These are phyloP conservation scores for Paramuricea clavata DNA, from an alignment of 92 coral and sea anemone genomes.

Conservation along the genomic window DNA sequence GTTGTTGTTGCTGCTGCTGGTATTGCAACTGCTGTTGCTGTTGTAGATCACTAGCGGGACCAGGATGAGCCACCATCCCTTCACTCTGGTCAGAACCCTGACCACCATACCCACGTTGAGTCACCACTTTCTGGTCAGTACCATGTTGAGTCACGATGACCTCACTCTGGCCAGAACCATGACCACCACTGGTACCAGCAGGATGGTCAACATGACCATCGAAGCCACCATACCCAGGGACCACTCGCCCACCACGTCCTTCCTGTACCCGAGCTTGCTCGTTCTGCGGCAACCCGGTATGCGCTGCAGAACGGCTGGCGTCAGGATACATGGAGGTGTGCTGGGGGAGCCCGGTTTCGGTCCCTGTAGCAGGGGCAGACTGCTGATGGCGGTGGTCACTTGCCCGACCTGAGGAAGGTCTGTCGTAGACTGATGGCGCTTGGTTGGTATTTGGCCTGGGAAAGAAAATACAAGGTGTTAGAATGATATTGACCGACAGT, in stretches of 20 bases:
- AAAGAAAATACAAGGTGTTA: background rate
- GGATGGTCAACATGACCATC: constrained; percentile 1
- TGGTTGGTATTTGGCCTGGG: background rate
- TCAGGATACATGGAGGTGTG: background rate
- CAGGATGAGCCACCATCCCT: too few relatives aligned
- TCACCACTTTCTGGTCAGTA: too few relatives aligned
- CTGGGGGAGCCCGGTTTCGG: background rate
- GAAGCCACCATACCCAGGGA: constrained; percentile 19
- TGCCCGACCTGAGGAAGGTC: background rate
- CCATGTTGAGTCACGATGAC: background rate
- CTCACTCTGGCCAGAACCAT: background rate
- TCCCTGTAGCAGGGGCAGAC: background rate
- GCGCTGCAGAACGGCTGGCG: constrained; percentile 9
- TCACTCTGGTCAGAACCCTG: too few relatives aligned
- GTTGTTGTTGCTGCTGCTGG: background rate
- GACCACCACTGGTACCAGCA: background rate
- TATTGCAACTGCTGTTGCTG: background rate
- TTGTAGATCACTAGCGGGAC: background rate
- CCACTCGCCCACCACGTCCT: background rate
- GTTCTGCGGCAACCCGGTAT: constrained; percentile 23
- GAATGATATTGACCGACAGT: too few relatives aligned
- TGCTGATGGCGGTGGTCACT: background rate
- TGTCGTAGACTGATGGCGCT: background rate
- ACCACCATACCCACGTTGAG: too few relatives aligned
- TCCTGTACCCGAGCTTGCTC: background rate